These are phyloP conservation scores for Todiramphus chloris DNA, from an alignment of 2,113 vertebrate genomes.

Conservation along the genomic window DNA sequence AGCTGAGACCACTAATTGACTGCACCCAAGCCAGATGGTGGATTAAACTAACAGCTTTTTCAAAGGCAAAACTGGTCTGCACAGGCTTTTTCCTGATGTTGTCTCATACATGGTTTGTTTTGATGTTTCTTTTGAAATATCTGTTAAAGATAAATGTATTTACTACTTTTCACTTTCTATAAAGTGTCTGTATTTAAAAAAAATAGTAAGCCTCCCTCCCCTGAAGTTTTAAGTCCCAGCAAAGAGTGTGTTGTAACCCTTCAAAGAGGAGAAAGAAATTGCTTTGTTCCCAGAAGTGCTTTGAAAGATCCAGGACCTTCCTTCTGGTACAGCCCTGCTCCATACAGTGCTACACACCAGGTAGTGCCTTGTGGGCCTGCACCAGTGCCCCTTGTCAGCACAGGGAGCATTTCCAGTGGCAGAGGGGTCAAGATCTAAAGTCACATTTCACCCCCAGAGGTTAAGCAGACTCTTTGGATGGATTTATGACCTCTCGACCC, in stretches of 20 bases:
- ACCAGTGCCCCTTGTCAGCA: neutral
- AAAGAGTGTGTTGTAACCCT: neutral
- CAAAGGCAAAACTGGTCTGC: neutral
- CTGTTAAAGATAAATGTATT: neutral
- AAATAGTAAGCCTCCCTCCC: neutral
- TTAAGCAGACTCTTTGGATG: neutral
- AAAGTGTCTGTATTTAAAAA: neutral
- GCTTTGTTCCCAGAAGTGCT: neutral
- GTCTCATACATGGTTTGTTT: neutral
- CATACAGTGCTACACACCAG: no score
- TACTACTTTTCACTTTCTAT: neutral
- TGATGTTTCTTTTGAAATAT: neutral
- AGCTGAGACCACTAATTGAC: neutral
- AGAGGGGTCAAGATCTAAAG: neutral
- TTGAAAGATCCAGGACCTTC: neutral
- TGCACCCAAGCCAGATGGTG: neutral
- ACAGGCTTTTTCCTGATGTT: neutral
- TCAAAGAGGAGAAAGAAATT: neutral
- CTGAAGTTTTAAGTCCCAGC: neutral
- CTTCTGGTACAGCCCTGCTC: neutral
- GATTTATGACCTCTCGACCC: neutral
- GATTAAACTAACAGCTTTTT: neutral
- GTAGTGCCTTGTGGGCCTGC: neutral
- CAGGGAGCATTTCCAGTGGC: neutral
- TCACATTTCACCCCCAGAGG: fast-evolving